Evolutionary conservation across 2,888 invertebrate genomes (phyloP).

Genomic region (Quadroppia sp.): DNA sequence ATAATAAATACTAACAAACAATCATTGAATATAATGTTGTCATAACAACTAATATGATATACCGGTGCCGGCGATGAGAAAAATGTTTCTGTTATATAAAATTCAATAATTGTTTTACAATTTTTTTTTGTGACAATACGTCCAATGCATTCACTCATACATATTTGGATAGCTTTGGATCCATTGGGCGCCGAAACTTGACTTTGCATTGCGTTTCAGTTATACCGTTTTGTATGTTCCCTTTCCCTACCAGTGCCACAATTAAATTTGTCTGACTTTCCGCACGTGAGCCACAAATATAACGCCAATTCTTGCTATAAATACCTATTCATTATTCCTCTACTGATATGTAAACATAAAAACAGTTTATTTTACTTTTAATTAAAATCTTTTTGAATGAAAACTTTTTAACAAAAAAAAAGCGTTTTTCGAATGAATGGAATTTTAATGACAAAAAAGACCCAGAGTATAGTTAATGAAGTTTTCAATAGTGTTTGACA

Average conservation of each 20-base stretch:
- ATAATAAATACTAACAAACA: constrained; percentile 30
- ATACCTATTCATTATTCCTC: too few relatives aligned
- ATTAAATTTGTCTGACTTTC: not conserved
- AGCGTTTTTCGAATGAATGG: too few relatives aligned
- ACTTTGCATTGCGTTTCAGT: not conserved
- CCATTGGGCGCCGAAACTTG: not conserved
- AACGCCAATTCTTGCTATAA: too few relatives aligned
- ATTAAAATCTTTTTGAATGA: too few relatives aligned
- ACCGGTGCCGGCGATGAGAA: constrained; percentile 29
- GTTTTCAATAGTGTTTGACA: too few relatives aligned
- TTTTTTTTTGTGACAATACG: not conserved
- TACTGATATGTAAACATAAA: too few relatives aligned
- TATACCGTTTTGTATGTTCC: not conserved
- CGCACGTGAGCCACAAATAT: not conserved
- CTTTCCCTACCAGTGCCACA: constrained; percentile 11
- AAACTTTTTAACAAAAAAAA: too few relatives aligned
- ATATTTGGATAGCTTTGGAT: not conserved
- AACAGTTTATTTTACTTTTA: too few relatives aligned
- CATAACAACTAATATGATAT: constrained; percentile 12
- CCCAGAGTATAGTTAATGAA: too few relatives aligned
- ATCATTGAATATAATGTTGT: constrained; percentile 9
- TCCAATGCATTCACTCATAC: not conserved
- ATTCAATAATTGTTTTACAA: too few relatives aligned
- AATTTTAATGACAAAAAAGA: too few relatives aligned
- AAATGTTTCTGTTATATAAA: not conserved